Conservation (phyloP, 2,797 vertebrate genomes). For the Ataeniobius toweri region DNA sequence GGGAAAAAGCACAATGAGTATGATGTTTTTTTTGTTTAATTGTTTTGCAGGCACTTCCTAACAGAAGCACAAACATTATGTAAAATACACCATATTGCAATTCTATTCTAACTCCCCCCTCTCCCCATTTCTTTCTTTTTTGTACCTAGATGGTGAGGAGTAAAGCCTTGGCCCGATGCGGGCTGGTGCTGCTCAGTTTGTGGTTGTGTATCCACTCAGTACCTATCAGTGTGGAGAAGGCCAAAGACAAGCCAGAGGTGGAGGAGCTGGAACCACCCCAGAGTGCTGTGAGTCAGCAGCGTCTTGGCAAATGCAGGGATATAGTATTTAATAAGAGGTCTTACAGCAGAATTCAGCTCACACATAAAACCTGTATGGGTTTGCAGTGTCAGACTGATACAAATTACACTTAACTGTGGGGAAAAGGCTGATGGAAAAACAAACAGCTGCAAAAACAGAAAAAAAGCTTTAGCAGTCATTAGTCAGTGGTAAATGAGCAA, state of each 20-base stretch:
- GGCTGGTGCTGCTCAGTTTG: constrained; percentile 69
- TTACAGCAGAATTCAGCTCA: constrained; percentile 3
- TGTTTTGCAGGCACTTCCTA: no score
- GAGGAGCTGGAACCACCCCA: constrained; percentile 80
- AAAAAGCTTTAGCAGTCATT: not conserved
- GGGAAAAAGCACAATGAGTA: no score
- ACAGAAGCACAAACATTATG: no score
- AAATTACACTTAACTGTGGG: not conserved
- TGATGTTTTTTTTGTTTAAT: no score
- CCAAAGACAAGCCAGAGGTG: constrained; percentile 77
- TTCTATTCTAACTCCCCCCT: not conserved
- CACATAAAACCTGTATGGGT: not conserved
- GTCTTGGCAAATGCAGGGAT: not conserved
- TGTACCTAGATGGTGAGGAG: constrained; percentile 81
- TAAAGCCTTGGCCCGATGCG: constrained; percentile 48
- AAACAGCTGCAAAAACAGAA: constrained; percentile 9
- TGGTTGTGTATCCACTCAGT: constrained; percentile 83
- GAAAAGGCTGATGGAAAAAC: constrained; percentile 11
- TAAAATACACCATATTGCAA: not conserved
- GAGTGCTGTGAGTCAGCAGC: constrained; percentile 81
- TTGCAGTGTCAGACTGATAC: constrained; percentile 4
- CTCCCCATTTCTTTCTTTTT: not conserved
- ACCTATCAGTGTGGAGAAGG: constrained; percentile 90
- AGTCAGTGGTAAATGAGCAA: constrained; percentile 1
- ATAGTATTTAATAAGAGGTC: constrained; percentile 1